Percentiles rank a stretch among this genome's conserved stretches.
Conservation (phyloP, 2,113 vertebrate genomes). For the Mungos mungo region DNA sequence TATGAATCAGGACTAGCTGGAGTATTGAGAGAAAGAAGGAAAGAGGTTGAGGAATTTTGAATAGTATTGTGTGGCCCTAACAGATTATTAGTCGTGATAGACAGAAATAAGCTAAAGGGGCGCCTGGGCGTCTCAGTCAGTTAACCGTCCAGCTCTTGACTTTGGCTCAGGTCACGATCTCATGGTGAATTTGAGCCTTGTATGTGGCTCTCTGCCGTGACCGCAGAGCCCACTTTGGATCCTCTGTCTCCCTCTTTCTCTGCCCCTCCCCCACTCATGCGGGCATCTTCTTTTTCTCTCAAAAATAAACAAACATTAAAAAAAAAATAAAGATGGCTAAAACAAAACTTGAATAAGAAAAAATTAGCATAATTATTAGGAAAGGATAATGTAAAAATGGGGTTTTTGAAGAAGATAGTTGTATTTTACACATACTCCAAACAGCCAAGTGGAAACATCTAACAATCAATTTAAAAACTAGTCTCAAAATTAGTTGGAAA, state of each 20-base stretch:
- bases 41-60: background rate
- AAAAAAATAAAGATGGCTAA: background rate
- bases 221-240: too few species aligned
- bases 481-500: background rate
- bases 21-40: background rate
- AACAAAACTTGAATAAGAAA: background rate
- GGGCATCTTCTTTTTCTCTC: too few species aligned
- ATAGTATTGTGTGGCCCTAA: background rate
- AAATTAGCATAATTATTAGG: background rate
- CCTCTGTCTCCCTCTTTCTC: too few species aligned
- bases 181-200: too few species aligned
- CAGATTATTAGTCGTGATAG: background rate
- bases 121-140: too few species aligned
- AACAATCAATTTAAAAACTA: background rate
- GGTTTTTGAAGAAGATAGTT: background rate
- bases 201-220: too few species aligned
- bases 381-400: background rate
- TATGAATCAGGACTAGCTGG: background rate
- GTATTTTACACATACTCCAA: background rate
- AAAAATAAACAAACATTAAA: too few species aligned
- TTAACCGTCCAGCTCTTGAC: too few species aligned
- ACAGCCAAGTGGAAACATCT: background rate
- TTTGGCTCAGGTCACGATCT: too few species aligned
- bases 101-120: background rate
- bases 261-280: too few species aligned